A percentile compares a stretch with the other conserved stretches of the same genome.
Conservation (phyloP, 2,797 vertebrate species). For the Eulemur rubriventer region DNA sequence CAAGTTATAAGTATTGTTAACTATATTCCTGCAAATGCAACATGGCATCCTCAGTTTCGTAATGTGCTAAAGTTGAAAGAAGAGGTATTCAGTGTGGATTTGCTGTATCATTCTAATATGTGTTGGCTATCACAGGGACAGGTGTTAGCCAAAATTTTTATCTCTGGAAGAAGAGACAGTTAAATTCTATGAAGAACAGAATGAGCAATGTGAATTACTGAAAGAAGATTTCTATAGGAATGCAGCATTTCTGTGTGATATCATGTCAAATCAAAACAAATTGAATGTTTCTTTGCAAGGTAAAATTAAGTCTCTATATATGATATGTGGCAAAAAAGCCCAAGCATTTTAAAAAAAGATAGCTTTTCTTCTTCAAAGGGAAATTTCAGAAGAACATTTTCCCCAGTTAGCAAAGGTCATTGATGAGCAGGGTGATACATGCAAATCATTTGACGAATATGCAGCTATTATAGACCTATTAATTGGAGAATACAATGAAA, state of each 20-base stretch:
- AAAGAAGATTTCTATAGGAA: not conserved
- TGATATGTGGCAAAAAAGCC: not conserved
- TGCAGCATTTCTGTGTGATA: not conserved
- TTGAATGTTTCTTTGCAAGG: not conserved
- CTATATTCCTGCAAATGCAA: not conserved
- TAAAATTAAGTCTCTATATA: not conserved
- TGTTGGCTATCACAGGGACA: not conserved
- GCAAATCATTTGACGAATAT: not conserved
- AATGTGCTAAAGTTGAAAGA: not conserved
- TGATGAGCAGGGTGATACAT: not conserved
- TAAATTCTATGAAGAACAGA: not conserved
- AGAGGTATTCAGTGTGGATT: too few species aligned
- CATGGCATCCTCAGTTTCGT: not conserved
- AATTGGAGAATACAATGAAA: not conserved
- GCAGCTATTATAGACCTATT: not conserved
- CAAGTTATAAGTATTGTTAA: not conserved
- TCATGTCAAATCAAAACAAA: not conserved
- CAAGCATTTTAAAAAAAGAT: not conserved
- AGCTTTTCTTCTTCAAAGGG: not conserved
- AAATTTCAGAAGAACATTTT: not conserved
- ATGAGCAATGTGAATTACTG: not conserved
- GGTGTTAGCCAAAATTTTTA: not conserved
- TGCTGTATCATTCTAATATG: too few species aligned
- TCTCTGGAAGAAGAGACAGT: not conserved
- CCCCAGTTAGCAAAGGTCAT: not conserved